phyloP scores from a whole-genome alignment of 2,113 vertebrate genomes.

The Eulemur rufifrons region DNA sequence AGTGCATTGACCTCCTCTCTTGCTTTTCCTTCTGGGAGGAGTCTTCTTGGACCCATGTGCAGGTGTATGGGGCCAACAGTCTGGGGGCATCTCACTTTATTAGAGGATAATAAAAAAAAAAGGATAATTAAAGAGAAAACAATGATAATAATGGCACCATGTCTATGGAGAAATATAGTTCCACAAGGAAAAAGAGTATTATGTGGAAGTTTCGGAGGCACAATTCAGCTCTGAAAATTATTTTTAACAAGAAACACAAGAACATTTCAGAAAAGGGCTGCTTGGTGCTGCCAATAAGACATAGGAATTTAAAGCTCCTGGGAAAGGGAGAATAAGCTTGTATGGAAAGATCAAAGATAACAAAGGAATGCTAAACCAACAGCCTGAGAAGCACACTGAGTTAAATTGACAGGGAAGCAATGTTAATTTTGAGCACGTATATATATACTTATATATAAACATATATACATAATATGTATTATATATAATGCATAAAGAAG shows the following conservation, averaged over 20 bases:
- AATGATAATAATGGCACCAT: no score
- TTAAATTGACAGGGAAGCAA: background rate
- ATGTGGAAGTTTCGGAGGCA: background rate
- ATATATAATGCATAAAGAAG: background rate
- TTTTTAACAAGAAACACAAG: background rate
- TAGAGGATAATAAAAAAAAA: background rate
- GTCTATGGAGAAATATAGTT: background rate
- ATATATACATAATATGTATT: background rate
- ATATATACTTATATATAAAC: no score
- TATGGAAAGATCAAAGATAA: background rate
- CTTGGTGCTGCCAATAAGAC: background rate
- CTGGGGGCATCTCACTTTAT: background rate
- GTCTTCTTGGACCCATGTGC: background rate
- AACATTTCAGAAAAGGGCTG: background rate
- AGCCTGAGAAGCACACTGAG: background rate
- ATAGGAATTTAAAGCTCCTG: background rate
- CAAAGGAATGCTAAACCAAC: background rate
- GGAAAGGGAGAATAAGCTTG: background rate
- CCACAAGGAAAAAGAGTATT: background rate
- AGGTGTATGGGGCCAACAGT: background rate
- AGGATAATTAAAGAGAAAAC: background rate
- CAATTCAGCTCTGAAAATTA: background rate
- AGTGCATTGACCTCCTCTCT: rapidly evolving
- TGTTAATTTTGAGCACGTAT: background rate
- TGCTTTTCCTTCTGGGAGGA: background rate